A percentile compares a stretch with the other conserved stretches of the same genome.
These are phyloP conservation scores for Calonectris borealis DNA, from an alignment of 2,113 vertebrate species.

Conservation along the genomic window DNA sequence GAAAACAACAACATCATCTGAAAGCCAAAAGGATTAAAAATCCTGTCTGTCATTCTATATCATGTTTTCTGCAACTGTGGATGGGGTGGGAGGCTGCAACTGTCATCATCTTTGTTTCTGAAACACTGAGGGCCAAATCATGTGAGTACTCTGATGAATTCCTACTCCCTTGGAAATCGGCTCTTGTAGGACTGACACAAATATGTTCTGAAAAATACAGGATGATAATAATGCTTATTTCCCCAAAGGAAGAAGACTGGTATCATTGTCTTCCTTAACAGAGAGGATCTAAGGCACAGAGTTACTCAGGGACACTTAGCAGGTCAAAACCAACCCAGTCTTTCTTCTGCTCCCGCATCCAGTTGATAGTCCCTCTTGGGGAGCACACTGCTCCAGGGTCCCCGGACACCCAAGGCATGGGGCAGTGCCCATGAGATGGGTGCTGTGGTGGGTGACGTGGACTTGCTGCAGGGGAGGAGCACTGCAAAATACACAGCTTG, in stretches of 20 bases:
- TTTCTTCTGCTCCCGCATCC: background rate
- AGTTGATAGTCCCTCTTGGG: background rate
- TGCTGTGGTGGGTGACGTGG: background rate
- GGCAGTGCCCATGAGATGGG: background rate
- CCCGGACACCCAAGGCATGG: rapidly evolving
- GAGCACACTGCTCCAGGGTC: background rate
- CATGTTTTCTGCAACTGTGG: background rate
- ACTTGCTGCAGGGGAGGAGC: background rate
- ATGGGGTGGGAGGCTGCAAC: constrained; percentile 6
- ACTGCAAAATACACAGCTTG: background rate
- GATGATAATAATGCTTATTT: background rate
- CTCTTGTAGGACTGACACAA: background rate
- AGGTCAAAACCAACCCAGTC: background rate
- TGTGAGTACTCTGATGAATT: constrained; percentile 11
- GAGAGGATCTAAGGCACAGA: background rate
- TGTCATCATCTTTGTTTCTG: constrained; percentile 17
- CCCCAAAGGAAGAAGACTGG: background rate
- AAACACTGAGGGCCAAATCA: constrained; percentile 9
- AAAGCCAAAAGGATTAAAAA: background rate
- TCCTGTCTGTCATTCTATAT: background rate
- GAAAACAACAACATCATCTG: background rate
- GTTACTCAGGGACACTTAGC: background rate
- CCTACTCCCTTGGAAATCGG: background rate
- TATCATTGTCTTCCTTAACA: background rate
- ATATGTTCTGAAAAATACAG: background rate